Conservation (phyloP, 2,797 vertebrate genomes). For the Spinus pinus region DNA sequence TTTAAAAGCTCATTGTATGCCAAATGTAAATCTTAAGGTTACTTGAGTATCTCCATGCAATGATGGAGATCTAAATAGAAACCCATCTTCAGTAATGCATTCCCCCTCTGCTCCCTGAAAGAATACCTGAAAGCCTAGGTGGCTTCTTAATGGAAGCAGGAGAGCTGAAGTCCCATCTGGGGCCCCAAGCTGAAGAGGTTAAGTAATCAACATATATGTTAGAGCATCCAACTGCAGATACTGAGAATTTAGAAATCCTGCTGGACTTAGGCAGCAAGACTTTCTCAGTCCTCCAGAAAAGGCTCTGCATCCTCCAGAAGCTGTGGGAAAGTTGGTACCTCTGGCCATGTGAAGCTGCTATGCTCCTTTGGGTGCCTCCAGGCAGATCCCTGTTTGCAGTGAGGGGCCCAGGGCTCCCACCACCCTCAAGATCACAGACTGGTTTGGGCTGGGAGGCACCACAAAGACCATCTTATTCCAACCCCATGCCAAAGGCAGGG, state of each 20-base stretch:
- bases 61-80: neutral
- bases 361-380: neutral
- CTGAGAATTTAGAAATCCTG: neutral
- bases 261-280: neutral
- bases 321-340: neutral
- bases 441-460: neutral
- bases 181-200: neutral
- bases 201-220: neutral
- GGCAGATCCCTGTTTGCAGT: fast-evolving
- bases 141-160: neutral
- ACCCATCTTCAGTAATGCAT: neutral
- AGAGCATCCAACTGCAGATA: neutral
- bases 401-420: neutral
- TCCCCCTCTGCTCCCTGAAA: neutral
- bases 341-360: neutral
- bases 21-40: neutral
- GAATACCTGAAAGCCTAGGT: neutral
- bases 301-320: neutral
- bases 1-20: neutral
- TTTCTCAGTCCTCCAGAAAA: neutral
- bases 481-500: neutral
- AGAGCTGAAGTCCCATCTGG: neutral
- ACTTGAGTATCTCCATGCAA: neutral
- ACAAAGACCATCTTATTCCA: neutral
- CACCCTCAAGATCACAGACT: neutral